A percentile compares a stretch with the other conserved stretches of the same genome.
These are phyloP conservation scores for Melanotaenia maccullochi DNA, from an alignment of 2,797 vertebrate genomes.

Conservation along the genomic window DNA sequence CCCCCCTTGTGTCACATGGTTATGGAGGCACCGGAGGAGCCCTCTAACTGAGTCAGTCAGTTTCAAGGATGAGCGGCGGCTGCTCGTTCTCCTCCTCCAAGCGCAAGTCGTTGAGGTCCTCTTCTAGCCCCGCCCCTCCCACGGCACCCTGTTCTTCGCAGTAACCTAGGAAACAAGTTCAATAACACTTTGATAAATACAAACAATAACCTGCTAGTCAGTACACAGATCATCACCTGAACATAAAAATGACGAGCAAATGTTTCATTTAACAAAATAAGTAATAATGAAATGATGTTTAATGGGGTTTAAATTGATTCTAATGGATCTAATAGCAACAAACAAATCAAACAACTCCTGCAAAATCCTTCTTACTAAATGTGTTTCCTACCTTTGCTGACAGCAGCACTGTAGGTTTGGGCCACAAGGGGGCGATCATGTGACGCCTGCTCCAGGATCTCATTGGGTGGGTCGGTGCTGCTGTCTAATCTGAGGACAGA, in stretches of 20 bases:
- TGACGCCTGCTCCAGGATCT: slow-evolving; percentile 93
- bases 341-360: neutral
- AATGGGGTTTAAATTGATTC: too few species aligned
- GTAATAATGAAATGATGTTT: too few species aligned
- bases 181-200: neutral
- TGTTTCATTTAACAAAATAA: too few species aligned
- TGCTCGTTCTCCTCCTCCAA: slow-evolving; percentile 97
- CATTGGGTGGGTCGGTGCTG: slow-evolving; percentile 91
- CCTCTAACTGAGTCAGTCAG: slow-evolving; percentile 87
- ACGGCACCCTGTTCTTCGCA: slow-evolving; percentile 93
- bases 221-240: too few species aligned
- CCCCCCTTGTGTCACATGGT: slow-evolving; percentile 84
- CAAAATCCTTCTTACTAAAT: neutral
- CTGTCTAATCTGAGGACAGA: slow-evolving; percentile 88
- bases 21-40: slow-evolving; percentile 90
- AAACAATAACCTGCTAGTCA: too few species aligned
- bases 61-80: slow-evolving; percentile 95
- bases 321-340: too few species aligned
- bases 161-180: slow-evolving; percentile 84
- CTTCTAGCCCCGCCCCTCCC: slow-evolving; percentile 91
- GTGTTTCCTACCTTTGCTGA: slow-evolving; percentile 86
- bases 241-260: too few species aligned
- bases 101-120: slow-evolving; percentile 89
- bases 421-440: slow-evolving; percentile 92
- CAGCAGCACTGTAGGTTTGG: slow-evolving; percentile 88